phyloP scores from a whole-genome alignment of 2,797 vertebrate species.

The Lutjanus argentimaculatus region DNA sequence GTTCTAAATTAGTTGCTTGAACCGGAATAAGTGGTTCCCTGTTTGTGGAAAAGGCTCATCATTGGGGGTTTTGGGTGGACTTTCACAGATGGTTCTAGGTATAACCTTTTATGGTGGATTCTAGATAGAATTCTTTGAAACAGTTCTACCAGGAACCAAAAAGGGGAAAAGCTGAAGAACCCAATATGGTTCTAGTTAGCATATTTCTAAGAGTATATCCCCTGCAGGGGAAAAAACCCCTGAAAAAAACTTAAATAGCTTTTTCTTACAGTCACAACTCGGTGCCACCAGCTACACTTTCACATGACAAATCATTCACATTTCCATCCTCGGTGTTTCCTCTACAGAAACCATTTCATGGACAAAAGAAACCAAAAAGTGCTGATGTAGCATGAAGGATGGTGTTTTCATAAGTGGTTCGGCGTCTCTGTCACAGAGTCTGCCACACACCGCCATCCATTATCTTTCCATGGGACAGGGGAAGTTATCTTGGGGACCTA shows the following conservation, averaged over 20 bases:
- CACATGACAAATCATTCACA: constrained; percentile 74
- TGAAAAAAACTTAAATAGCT: constrained; percentile 37
- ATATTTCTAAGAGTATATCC: too few relatives aligned
- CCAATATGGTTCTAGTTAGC: too few relatives aligned
- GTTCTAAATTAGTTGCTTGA: too few relatives aligned
- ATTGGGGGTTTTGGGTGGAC: too few relatives aligned
- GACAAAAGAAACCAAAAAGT: constrained; percentile 81
- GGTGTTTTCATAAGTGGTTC: constrained; percentile 79
- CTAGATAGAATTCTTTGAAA: too few relatives aligned
- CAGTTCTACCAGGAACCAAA: too few relatives aligned
- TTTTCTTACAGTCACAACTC: constrained; percentile 46
- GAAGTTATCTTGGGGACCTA: constrained; percentile 83
- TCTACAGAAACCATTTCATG: constrained; percentile 52
- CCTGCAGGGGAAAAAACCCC: constrained; percentile 8
- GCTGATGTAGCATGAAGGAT: constrained; percentile 80
- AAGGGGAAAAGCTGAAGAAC: too few relatives aligned
- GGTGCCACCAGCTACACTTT: constrained; percentile 57
- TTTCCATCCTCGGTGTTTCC: constrained; percentile 80
- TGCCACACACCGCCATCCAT: constrained; percentile 75
- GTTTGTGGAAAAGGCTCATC: too few relatives aligned
- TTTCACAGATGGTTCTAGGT: too few relatives aligned
- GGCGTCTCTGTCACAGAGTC: constrained; percentile 77
- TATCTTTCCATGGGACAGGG: constrained; percentile 80
- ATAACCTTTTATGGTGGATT: too few relatives aligned
- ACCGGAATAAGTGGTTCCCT: too few relatives aligned